These are phyloP conservation scores for Ophthalmolycus amberensis DNA, from an alignment of 2,113 vertebrate genomes.

Conservation along the genomic window DNA sequence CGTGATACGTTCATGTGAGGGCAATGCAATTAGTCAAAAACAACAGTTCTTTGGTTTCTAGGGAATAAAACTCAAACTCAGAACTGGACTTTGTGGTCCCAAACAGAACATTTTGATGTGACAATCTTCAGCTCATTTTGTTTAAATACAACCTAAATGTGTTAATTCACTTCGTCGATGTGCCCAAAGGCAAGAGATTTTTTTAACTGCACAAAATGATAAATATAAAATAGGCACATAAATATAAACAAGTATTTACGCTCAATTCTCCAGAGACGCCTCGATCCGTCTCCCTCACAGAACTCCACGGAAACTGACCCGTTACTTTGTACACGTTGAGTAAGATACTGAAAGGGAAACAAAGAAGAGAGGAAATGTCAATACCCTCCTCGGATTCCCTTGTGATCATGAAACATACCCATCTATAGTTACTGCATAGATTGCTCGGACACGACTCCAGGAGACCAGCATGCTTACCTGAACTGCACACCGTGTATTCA, in stretches of 20 bases:
- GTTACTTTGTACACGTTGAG: slow-evolving; percentile 95
- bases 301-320: slow-evolving; percentile 99
- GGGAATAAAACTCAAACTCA: neutral
- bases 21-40: neutral
- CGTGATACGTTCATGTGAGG: neutral
- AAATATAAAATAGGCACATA: neutral
- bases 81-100: neutral
- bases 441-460: neutral
- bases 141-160: neutral
- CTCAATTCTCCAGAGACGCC: slow-evolving; percentile 92
- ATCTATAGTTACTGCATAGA: neutral
- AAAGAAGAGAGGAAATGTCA: neutral
- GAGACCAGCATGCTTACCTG: neutral
- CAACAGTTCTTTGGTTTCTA: neutral
- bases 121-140: slow-evolving; percentile 1
- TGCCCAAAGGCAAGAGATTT: neutral
- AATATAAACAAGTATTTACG: slow-evolving; percentile 79
- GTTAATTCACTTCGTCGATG: neutral
- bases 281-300: slow-evolving; percentile 94
- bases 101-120: slow-evolving; percentile 1
- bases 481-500: neutral
- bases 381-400: neutral
- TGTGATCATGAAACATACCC: neutral
- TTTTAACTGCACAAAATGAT: slow-evolving; percentile 3
- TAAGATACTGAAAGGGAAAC: slow-evolving; percentile 85